Conservation (phyloP, 2,888 invertebrate species). For the Limnephilus auricula region DNA sequence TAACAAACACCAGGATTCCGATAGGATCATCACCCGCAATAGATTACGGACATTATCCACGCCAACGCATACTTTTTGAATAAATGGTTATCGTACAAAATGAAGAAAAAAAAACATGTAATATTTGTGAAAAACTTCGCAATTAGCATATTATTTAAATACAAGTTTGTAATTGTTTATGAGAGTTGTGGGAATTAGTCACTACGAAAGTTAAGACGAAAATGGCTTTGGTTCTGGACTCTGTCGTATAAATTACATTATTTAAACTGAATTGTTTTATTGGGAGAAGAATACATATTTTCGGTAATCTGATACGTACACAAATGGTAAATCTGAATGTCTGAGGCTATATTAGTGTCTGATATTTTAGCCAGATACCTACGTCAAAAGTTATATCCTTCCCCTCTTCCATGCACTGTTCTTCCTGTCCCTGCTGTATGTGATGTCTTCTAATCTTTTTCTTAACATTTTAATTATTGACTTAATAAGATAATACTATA, state of each 20-base stretch:
- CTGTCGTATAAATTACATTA: too few relatives aligned
- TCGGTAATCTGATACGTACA: too few relatives aligned
- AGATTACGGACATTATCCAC: background rate
- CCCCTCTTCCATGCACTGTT: too few relatives aligned
- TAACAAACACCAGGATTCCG: background rate
- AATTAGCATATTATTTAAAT: background rate
- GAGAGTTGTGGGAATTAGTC: background rate
- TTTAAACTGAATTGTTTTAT: too few relatives aligned
- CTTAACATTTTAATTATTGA: background rate
- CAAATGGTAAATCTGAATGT: too few relatives aligned
- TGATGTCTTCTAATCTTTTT: background rate
- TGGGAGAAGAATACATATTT: too few relatives aligned
- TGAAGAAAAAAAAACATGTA: background rate
- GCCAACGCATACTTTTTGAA: background rate
- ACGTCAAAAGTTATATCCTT: too few relatives aligned
- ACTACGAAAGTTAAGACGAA: background rate
- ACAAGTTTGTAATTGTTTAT: background rate
- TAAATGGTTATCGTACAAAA: background rate
- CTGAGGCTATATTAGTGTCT: too few relatives aligned
- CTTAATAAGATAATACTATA: too few relatives aligned
- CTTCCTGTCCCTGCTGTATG: background rate
- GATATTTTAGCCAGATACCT: too few relatives aligned
- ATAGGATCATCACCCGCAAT: background rate
- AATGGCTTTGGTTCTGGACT: background rate
- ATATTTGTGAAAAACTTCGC: background rate